A percentile compares a stretch with the other conserved stretches of the same genome.
Conservation (phyloP, 1,140 invertebrate genomes). For the Drosophila nigrodunni region DNA sequence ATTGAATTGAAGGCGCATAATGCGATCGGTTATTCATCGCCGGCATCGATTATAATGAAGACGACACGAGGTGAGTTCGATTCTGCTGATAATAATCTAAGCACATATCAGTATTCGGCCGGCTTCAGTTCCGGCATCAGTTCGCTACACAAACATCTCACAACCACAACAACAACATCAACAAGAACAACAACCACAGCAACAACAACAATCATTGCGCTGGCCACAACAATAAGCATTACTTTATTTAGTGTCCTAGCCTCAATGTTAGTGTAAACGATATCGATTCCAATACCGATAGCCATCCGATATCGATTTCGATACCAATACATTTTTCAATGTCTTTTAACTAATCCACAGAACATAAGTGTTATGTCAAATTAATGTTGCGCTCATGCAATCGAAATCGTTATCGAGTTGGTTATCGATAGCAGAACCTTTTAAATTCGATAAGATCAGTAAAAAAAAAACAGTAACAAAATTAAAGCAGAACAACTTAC, state of each 20-base stretch:
- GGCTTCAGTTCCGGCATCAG: conserved; percentile 81
- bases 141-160: conserved; percentile 82
- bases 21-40: conserved; percentile 91
- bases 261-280: conserved; percentile 80
- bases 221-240: conserved; percentile 83
- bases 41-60: conserved; percentile 90
- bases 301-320: not conserved
- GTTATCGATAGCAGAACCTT: conserved; percentile 22
- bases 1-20: conserved; percentile 94
- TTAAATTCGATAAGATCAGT: conserved; percentile 27
- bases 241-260: conserved; percentile 83
- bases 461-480: not conserved
- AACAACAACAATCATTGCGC: conserved; percentile 77
- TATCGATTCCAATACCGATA: conserved; percentile 21
- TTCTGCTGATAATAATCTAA: conserved; percentile 85
- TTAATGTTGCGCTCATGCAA: not conserved
- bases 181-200: conserved; percentile 62
- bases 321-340: conserved; percentile 4
- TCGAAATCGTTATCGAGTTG: conserved; percentile 19
- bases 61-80: conserved; percentile 92
- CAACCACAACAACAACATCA: conserved; percentile 72
- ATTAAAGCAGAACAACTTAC: not conserved
- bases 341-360: not conserved
- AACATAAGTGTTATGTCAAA: not conserved
- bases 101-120: conserved; percentile 84